These are phyloP conservation scores for Mizuhopecten yessoensis DNA, from an alignment of 1,140 invertebrate genomes.

Conservation along the genomic window DNA sequence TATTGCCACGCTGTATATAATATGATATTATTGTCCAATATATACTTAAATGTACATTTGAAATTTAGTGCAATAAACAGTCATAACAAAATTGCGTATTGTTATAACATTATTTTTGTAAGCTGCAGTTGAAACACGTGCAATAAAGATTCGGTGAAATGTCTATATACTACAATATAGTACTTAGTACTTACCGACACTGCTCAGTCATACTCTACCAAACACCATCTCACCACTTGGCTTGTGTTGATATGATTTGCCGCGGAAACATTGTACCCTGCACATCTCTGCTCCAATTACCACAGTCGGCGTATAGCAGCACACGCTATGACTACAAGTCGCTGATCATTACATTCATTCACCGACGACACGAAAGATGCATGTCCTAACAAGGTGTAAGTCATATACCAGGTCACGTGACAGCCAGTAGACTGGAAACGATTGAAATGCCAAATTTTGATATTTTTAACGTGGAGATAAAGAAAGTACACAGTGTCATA, in stretches of 20 bases:
- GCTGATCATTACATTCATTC: neutral
- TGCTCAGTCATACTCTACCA: neutral
- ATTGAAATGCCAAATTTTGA: slow-evolving; percentile 35
- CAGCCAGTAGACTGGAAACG: neutral
- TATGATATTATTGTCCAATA: too few species aligned
- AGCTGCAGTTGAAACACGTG: too few species aligned
- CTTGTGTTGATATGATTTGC: slow-evolving; percentile 2
- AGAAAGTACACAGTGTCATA: slow-evolving; percentile 25
- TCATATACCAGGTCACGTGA: neutral
- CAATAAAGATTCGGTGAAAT: too few species aligned
- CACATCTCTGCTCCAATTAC: slow-evolving; percentile 13
- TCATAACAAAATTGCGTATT: too few species aligned
- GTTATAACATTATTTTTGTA: too few species aligned
- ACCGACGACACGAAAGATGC: neutral
- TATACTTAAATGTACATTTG: too few species aligned
- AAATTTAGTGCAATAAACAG: too few species aligned
- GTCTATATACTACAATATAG: neutral
- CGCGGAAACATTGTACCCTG: neutral
- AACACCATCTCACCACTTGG: neutral
- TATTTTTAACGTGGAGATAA: slow-evolving; percentile 16
- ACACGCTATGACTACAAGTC: neutral
- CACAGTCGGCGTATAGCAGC: neutral
- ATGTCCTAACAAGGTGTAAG: neutral
- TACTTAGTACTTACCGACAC: neutral
- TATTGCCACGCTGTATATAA: too few species aligned